These are phyloP conservation scores for Coleophora flavipennella DNA, from an alignment of 2,888 invertebrate species.

Conservation along the genomic window DNA sequence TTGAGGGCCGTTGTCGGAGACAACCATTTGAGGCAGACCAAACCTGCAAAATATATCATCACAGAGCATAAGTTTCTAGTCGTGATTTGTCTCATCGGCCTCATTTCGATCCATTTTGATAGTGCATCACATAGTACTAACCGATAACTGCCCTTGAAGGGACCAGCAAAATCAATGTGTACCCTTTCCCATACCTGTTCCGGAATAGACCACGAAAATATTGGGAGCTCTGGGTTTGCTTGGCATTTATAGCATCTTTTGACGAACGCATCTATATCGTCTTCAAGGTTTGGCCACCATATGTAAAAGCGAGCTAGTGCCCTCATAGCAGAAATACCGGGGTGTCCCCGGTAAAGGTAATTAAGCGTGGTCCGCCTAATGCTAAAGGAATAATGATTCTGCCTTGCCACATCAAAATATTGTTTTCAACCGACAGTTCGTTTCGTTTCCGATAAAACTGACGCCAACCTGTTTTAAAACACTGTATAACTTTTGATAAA, in stretches of 20 bases:
- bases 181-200: neutral
- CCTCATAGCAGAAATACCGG: neutral
- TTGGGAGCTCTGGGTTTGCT: neutral
- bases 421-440: neutral
- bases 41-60: neutral
- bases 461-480: neutral
- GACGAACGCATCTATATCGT: neutral
- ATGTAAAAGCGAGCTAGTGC: too few relatives aligned
- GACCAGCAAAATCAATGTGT: neutral
- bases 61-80: neutral
- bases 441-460: neutral
- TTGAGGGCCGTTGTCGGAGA: conserved; percentile 1
- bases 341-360: conserved; percentile 2
- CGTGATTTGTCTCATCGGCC: neutral
- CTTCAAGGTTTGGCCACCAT: conserved; percentile 7
- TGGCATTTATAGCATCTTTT: neutral
- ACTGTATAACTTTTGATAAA: neutral
- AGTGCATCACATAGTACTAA: neutral
- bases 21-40: neutral
- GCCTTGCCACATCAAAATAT: neutral
- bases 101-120: neutral
- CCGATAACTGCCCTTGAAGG: neutral
- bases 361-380: neutral
- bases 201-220: neutral
- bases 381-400: neutral